phyloP scores from a whole-genome alignment of 2,888 invertebrate species.

The Hyalella azteca region DNA sequence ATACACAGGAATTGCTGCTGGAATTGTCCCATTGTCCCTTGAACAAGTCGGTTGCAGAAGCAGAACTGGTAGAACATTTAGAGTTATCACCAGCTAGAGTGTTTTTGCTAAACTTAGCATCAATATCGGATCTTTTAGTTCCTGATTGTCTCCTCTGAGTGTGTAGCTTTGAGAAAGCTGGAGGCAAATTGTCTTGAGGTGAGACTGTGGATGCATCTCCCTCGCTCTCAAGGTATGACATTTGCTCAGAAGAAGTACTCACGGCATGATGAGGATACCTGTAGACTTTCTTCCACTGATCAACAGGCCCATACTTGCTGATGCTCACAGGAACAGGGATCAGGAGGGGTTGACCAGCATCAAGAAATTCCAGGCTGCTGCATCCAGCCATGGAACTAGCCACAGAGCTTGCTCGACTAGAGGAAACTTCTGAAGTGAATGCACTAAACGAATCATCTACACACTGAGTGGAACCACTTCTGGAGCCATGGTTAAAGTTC shows the following conservation, averaged over 20 bases:
- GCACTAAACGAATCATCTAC: background rate
- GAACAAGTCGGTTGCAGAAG: background rate
- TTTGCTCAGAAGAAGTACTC: background rate
- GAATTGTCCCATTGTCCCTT: background rate
- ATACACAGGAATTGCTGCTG: background rate
- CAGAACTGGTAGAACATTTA: background rate
- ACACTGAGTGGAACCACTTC: background rate
- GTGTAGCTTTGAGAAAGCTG: no score
- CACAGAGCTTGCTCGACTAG: slow-evolving; percentile 16
- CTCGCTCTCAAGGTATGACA: background rate
- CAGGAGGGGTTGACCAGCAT: slow-evolving; percentile 1
- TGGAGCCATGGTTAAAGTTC: no score
- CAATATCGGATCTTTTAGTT: background rate
- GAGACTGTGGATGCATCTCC: background rate
- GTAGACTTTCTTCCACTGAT: slow-evolving; percentile 10
- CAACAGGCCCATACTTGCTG: background rate
- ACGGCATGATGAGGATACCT: background rate
- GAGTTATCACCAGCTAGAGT: background rate
- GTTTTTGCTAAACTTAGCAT: background rate
- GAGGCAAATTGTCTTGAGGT: background rate
- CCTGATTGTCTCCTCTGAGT: background rate
- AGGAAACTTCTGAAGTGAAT: background rate
- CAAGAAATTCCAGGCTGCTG: background rate
- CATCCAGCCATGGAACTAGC: slow-evolving; percentile 2
- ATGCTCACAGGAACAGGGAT: slow-evolving; percentile 6